A percentile compares a stretch with the other conserved stretches of the same genome.
Conservation (phyloP, 2,888 invertebrate species). For the Mythimna pallens region DNA sequence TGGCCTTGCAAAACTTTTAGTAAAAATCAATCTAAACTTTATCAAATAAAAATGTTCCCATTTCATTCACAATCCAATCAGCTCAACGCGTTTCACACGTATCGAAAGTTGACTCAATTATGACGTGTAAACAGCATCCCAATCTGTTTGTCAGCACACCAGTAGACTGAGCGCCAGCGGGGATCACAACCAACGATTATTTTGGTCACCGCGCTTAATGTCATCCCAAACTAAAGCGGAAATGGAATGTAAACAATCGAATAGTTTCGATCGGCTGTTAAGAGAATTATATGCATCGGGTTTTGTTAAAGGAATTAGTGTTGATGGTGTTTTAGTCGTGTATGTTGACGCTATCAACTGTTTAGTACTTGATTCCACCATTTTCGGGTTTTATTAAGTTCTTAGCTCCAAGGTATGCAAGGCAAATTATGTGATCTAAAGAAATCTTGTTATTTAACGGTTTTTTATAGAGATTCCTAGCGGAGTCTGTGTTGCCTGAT, state of each 20-base stretch:
- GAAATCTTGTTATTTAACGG: too few relatives aligned
- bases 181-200: conserved; percentile 53
- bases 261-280: conserved; percentile 40
- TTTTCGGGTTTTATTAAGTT: not conserved
- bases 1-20: not conserved
- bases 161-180: conserved; percentile 35
- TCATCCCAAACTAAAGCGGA: conserved; percentile 11
- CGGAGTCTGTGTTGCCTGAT: too few relatives aligned
- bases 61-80: conserved; percentile 2
- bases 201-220: conserved; percentile 35
- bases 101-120: conserved; percentile 64
- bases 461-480: too few relatives aligned
- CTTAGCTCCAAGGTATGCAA: not conserved
- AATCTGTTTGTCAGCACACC: conserved; percentile 62
- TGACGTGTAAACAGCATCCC: conserved; percentile 62
- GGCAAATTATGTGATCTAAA: too few relatives aligned
- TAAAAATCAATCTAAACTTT: not conserved
- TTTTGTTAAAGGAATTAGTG: conserved; percentile 33
- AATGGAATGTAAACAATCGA: conserved; percentile 43
- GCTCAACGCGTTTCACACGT: conserved; percentile 36
- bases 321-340: conserved; percentile 7
- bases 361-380: not conserved
- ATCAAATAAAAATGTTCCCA: not conserved
- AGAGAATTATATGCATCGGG: conserved; percentile 42
- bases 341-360: not conserved